These are phyloP conservation scores for Enteromius fasciolatus DNA, from an alignment of 2,797 vertebrate species.

Conservation along the genomic window DNA sequence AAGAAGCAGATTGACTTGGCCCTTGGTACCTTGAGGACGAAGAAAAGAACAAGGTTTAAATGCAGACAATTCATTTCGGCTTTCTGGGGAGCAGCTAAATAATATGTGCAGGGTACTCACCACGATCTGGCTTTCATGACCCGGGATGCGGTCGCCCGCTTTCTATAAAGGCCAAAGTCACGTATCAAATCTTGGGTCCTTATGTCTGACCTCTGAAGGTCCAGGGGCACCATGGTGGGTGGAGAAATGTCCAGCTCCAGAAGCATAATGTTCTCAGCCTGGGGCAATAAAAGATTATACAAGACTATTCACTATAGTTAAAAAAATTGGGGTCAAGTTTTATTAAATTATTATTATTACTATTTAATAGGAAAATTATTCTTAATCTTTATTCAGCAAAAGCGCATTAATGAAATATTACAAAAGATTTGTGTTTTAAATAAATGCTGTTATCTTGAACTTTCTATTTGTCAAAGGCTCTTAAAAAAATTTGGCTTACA, in stretches of 20 bases:
- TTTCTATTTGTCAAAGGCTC: neutral
- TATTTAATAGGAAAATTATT: neutral
- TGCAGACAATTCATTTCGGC: neutral
- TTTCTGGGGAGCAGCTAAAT: neutral
- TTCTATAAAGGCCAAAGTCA: constrained; percentile 78
- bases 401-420: neutral
- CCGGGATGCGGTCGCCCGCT: constrained; percentile 78
- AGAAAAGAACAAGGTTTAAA: constrained; percentile 17
- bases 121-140: constrained; percentile 92
- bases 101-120: constrained; percentile 73
- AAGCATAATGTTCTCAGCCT: constrained; percentile 97
- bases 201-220: constrained; percentile 82
- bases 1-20: constrained; percentile 72
- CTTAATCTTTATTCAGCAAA: neutral
- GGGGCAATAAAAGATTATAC: constrained; percentile 16
- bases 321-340: neutral
- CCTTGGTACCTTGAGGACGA: constrained; percentile 73
- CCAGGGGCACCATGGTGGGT: constrained; percentile 89
- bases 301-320: neutral
- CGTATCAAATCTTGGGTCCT: constrained; percentile 81
- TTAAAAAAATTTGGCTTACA: neutral
- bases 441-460: neutral
- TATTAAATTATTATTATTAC: neutral
- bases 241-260: constrained; percentile 93
- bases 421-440: neutral